These are phyloP conservation scores for Rattus norvegicus DNA, from an alignment of 2,113 vertebrate species.

Conservation along the genomic window DNA sequence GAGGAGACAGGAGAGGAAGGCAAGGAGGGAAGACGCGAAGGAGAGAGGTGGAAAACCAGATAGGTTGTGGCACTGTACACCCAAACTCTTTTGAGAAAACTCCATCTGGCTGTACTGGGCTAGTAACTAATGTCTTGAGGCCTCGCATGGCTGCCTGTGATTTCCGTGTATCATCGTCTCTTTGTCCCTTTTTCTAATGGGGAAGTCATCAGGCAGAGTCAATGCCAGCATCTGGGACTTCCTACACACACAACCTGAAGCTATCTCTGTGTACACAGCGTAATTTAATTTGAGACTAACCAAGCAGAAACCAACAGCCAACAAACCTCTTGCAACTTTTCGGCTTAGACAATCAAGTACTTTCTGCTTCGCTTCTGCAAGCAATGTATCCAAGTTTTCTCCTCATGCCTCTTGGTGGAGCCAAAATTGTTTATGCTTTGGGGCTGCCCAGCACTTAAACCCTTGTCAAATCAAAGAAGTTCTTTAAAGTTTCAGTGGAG, in stretches of 20 bases:
- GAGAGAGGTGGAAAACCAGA: not conserved
- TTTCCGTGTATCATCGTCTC: not conserved
- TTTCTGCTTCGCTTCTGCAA: not conserved
- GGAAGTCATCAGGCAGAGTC: not conserved
- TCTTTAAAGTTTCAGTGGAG: not conserved
- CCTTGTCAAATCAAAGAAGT: not conserved
- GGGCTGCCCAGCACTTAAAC: not conserved
- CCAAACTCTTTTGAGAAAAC: not conserved
- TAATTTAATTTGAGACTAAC: not conserved
- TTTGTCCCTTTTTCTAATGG: not conserved
- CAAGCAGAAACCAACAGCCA: not conserved
- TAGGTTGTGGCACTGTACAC: not conserved
- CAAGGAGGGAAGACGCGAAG: not conserved
- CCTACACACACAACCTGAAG: not conserved
- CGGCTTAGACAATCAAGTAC: not conserved
- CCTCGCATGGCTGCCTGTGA: not conserved
- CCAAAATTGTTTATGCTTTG: not conserved
- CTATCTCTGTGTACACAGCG: not conserved
- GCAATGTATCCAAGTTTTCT: not conserved
- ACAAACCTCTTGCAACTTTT: not conserved
- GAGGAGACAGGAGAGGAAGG: not conserved
- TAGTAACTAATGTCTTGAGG: not conserved
- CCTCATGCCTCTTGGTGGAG: not conserved
- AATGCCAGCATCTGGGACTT: not conserved
- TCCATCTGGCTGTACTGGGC: not conserved